These are phyloP conservation scores for Eremobia ochroleuca DNA, from an alignment of 2,888 invertebrate genomes.

Conservation along the genomic window DNA sequence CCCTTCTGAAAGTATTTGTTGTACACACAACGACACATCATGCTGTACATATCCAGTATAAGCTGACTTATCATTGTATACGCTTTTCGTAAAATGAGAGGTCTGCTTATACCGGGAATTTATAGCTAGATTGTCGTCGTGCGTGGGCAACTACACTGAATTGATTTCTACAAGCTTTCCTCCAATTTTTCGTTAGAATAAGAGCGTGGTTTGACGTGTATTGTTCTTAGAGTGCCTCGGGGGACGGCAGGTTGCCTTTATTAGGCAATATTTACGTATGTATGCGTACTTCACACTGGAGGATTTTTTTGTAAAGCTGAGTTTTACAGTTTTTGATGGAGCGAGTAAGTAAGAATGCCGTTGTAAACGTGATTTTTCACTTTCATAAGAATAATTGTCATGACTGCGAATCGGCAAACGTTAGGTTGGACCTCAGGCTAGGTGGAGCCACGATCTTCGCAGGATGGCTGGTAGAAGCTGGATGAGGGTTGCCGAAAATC, in stretches of 20 bases:
- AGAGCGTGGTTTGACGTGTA: conserved; percentile 66
- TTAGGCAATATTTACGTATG: conserved; percentile 30
- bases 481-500: not conserved
- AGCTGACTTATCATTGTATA: not conserved
- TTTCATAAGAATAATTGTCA: not conserved
- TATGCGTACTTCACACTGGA: not conserved
- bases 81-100: not conserved
- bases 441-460: not conserved
- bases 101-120: not conserved
- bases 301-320: not conserved
- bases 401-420: not conserved
- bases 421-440: not conserved
- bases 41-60: not conserved
- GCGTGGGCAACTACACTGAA: conserved; percentile 69
- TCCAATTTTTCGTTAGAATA: conserved; percentile 61
- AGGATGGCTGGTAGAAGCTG: not conserved
- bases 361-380: not conserved
- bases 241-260: conserved; percentile 49
- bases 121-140: not conserved
- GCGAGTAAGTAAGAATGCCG: conserved; percentile 2
- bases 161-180: conserved; percentile 82
- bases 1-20: conserved; percentile 73
- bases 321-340: conserved; percentile 31
- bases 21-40: conserved; percentile 52
- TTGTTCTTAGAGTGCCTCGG: conserved; percentile 69